Evolutionary conservation across 35 echinoderm and acorn worm genomes (phyloP).

Genomic region (Heliocidaris erythrogramma): DNA sequence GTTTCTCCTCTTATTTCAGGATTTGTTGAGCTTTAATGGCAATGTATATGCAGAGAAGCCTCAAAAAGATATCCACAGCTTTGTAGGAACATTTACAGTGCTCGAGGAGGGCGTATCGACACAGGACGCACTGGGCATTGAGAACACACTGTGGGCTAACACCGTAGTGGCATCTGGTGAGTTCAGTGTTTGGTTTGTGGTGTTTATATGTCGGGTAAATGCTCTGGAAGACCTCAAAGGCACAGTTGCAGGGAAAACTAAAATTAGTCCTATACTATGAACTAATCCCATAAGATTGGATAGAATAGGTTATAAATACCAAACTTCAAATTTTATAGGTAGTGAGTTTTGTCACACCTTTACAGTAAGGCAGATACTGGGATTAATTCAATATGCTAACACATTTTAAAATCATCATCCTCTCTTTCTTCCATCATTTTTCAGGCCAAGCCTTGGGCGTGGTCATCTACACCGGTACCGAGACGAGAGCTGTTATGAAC

Average conservation of each 20-base stretch:
- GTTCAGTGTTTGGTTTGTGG: neutral
- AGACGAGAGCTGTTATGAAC: conserved; percentile 97
- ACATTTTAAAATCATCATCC: neutral
- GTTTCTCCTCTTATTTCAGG: conserved; percentile 43
- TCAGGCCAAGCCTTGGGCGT: conserved; percentile 85
- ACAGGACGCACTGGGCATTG: conserved; percentile 70
- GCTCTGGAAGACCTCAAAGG: no score
- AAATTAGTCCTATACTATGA: no score
- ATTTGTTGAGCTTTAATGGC: conserved; percentile 80
- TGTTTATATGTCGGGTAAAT: neutral
- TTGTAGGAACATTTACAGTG: conserved; percentile 84
- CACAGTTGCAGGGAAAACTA: no score
- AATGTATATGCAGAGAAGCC: conserved; percentile 91
- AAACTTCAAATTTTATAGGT: no score
- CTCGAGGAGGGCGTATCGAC: conserved; percentile 54
- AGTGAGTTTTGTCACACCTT: no score
- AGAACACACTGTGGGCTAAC: conserved; percentile 92
- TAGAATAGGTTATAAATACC: no score
- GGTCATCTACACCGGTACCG: conserved; percentile 92
- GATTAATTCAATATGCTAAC: no score
- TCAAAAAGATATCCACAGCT: conserved; percentile 87
- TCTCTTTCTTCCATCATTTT: neutral
- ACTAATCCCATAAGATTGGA: no score
- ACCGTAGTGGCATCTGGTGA: conserved; percentile 96
- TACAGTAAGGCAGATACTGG: no score